Percentiles rank a stretch among this genome's conserved stretches.
Evolutionary conservation across 1,140 invertebrate genomes (phyloP).

Genomic region (Lethrus apterus): DNA sequence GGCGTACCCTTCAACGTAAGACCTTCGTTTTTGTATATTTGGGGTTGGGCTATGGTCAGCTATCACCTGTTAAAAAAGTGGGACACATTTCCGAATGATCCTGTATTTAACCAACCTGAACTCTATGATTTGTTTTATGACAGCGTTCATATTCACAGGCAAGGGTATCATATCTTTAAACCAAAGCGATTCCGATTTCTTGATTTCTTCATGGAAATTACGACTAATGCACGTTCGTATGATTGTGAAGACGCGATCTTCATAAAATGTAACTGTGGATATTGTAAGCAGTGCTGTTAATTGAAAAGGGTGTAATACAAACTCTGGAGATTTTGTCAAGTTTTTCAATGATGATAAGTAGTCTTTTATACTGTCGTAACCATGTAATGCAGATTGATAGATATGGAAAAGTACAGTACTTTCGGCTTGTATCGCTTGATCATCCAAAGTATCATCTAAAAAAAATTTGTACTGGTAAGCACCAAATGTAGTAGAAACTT

Average conservation of each 20-base stretch:
- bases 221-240: slow-evolving; percentile 43
- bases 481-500: background rate
- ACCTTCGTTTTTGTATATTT: no score
- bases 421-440: slow-evolving; percentile 41
- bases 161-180: slow-evolving; percentile 41
- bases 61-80: no score
- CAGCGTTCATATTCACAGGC: slow-evolving; percentile 38
- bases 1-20: no score
- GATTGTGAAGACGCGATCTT: slow-evolving; percentile 46
- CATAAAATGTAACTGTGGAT: slow-evolving; percentile 41
- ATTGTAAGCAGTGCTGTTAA: slow-evolving; percentile 46
- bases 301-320: slow-evolving; percentile 49
- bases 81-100: no score
- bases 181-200: slow-evolving; percentile 46
- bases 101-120: slow-evolving; percentile 48
- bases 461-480: background rate
- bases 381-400: slow-evolving; percentile 43
- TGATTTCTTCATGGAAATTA: slow-evolving; percentile 43
- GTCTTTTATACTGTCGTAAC: slow-evolving; percentile 44
- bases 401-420: slow-evolving; percentile 52
- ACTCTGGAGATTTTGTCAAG: slow-evolving; percentile 43
- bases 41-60: no score
- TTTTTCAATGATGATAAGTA: slow-evolving; percentile 47
- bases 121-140: slow-evolving; percentile 44
- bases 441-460: slow-evolving; percentile 38